phyloP scores from a whole-genome alignment of 2,113 vertebrate species.

The Oryctolagus cuniculus region DNA sequence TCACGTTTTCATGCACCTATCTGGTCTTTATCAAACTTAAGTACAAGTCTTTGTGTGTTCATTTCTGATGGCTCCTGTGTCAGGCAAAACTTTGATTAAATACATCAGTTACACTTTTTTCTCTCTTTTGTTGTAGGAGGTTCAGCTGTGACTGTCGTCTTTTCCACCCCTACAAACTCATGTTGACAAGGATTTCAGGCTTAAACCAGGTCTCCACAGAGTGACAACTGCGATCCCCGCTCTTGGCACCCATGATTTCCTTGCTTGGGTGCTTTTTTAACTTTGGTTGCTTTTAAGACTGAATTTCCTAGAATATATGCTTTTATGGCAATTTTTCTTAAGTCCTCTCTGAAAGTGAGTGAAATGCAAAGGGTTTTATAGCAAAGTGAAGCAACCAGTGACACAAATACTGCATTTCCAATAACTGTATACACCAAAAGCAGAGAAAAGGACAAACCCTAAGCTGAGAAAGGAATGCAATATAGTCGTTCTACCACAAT shows the following conservation, averaged over 20 bases:
- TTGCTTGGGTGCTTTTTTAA: not conserved
- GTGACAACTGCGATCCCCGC: not conserved
- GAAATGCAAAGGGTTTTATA: conserved; percentile 39
- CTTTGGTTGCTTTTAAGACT: conserved; percentile 10
- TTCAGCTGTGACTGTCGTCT: not conserved
- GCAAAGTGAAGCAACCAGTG: not conserved
- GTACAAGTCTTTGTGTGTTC: not conserved
- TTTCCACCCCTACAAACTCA: not conserved
- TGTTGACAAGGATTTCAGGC: not conserved
- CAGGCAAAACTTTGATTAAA: not conserved
- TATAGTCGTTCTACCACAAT: not conserved
- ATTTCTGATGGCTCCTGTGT: not conserved
- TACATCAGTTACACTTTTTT: not conserved
- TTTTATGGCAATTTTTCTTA: not conserved
- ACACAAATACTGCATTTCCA: conserved; percentile 43
- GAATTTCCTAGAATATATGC: not conserved
- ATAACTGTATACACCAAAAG: not conserved
- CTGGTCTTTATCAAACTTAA: not conserved
- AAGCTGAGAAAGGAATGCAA: conserved; percentile 22
- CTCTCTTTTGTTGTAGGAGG: not conserved
- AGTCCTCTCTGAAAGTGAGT: conserved; percentile 3
- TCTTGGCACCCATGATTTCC: not conserved
- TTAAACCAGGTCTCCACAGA: not conserved
- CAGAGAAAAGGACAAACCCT: conserved; percentile 38
- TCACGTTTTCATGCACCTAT: not conserved